Percentiles rank a stretch among this genome's conserved stretches.
phyloP scores from a whole-genome alignment of 2,797 vertebrate genomes.

The Menidia menidia region DNA sequence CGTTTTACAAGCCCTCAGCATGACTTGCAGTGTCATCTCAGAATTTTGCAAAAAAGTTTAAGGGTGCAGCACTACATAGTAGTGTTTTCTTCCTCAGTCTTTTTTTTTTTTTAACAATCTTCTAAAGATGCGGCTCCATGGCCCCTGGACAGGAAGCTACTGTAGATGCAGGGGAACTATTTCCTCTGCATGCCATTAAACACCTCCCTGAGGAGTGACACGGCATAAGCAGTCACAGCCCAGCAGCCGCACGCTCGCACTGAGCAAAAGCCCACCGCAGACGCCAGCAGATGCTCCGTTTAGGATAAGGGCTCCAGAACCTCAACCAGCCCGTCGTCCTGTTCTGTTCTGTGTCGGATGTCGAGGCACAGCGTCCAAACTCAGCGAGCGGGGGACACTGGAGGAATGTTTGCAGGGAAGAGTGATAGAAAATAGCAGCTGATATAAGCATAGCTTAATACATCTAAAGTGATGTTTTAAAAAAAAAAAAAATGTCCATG shows the following conservation, averaged over 20 bases:
- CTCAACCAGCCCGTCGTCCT: constrained; percentile 22
- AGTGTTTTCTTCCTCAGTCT: constrained; percentile 75
- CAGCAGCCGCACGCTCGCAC: constrained; percentile 64
- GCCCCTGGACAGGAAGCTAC: constrained; percentile 71
- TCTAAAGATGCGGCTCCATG: constrained; percentile 54
- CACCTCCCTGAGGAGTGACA: constrained; percentile 85
- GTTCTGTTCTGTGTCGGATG: constrained; percentile 22
- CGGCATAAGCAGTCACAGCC: constrained; percentile 78
- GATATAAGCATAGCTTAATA: constrained; percentile 85
- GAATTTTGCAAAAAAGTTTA: constrained; percentile 51
- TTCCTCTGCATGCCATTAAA: constrained; percentile 80
- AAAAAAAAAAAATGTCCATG: constrained; percentile 62
- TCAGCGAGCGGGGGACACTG: constrained; percentile 42
- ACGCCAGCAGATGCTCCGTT: constrained; percentile 29
- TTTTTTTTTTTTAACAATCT: constrained; percentile 49
- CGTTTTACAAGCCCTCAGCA: constrained; percentile 32
- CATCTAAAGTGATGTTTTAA: constrained; percentile 70
- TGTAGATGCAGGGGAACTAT: constrained; percentile 76
- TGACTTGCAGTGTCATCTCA: constrained; percentile 44
- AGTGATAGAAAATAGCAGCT: constrained; percentile 84
- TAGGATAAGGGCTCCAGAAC: constrained; percentile 26
- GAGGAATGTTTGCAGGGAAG: constrained; percentile 77
- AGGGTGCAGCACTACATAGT: constrained; percentile 83
- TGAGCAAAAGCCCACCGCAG: constrained; percentile 36
- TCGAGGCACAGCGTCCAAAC: constrained; percentile 37